Percentiles rank a stretch among this genome's conserved stretches.
These are phyloP conservation scores for Magallana gigas DNA, from an alignment of 1,140 invertebrate genomes.

Conservation along the genomic window DNA sequence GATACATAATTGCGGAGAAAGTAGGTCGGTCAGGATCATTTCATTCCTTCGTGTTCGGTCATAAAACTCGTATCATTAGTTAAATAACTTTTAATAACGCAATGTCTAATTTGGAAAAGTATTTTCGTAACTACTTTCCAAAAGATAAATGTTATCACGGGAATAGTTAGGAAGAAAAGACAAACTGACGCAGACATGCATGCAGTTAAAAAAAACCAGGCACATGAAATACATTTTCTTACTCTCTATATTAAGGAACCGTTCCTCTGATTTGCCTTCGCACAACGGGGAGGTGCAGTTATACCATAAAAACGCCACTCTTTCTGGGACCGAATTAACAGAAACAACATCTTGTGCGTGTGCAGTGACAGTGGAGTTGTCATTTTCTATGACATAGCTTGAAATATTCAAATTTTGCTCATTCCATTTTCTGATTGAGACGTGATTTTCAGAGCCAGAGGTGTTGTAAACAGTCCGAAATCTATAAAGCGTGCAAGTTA, in stretches of 20 bases:
- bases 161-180: too few species aligned
- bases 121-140: too few species aligned
- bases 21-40: too few species aligned
- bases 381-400: not conserved
- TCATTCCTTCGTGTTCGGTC: too few species aligned
- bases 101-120: too few species aligned
- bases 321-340: not conserved
- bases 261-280: not conserved
- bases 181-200: not conserved
- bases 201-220: not conserved
- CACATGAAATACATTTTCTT: not conserved
- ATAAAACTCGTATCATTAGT: too few species aligned
- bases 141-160: too few species aligned
- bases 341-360: not conserved
- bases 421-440: not conserved
- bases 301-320: not conserved
- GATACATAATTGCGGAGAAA: too few species aligned
- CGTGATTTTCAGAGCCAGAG: not conserved
- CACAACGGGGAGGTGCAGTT: not conserved
- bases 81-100: too few species aligned
- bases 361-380: not conserved
- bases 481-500: slow-evolving; percentile 13
- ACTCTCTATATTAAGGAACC: not conserved
- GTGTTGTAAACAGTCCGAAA: not conserved
- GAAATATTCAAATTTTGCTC: not conserved